phyloP scores from a whole-genome alignment of 2,888 invertebrate species.

The Drosophila infuscata region DNA sequence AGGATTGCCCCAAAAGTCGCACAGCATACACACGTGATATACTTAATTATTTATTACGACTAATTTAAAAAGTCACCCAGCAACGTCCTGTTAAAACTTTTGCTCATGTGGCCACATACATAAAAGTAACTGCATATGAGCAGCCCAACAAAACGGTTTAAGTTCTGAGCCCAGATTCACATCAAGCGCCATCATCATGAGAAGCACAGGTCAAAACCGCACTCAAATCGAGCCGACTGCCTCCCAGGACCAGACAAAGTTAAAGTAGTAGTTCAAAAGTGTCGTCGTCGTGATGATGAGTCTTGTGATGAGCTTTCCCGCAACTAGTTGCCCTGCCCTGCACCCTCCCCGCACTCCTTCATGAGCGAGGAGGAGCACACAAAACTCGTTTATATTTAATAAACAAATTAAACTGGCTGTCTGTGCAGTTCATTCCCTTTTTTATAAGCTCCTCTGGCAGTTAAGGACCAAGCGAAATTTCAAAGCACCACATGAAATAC shows the following conservation, averaged over 20 bases:
- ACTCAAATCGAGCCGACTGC: slow-evolving; percentile 5
- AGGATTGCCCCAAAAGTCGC: slow-evolving; percentile 28
- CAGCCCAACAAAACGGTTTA: slow-evolving; percentile 42
- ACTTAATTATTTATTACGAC: slow-evolving; percentile 76
- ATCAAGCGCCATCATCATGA: not conserved
- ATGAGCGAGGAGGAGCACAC: slow-evolving; percentile 29
- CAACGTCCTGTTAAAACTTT: slow-evolving; percentile 41
- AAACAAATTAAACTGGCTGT: slow-evolving; percentile 75
- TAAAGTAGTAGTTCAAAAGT: slow-evolving; percentile 75
- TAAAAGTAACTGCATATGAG: slow-evolving; percentile 45
- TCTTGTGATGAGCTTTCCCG: slow-evolving; percentile 36
- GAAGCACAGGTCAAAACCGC: slow-evolving; percentile 49
- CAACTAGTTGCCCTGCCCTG: slow-evolving; percentile 29
- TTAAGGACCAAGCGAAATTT: not conserved
- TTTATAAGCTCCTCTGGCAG: not conserved
- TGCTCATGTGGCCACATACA: slow-evolving; percentile 32
- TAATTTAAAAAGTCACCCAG: slow-evolving; percentile 70
- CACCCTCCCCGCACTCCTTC: not conserved
- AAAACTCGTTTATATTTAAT: slow-evolving; percentile 77
- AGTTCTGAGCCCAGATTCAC: slow-evolving; percentile 42
- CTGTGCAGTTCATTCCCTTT: slow-evolving; percentile 44
- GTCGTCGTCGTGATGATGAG: slow-evolving; percentile 51
- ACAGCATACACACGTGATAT: slow-evolving; percentile 54
- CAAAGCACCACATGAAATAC: slow-evolving; percentile 4
- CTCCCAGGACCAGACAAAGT: slow-evolving; percentile 55